These are phyloP conservation scores for Phrynocephalus versicolor DNA, from an alignment of 2,113 vertebrate genomes.

Conservation along the genomic window DNA sequence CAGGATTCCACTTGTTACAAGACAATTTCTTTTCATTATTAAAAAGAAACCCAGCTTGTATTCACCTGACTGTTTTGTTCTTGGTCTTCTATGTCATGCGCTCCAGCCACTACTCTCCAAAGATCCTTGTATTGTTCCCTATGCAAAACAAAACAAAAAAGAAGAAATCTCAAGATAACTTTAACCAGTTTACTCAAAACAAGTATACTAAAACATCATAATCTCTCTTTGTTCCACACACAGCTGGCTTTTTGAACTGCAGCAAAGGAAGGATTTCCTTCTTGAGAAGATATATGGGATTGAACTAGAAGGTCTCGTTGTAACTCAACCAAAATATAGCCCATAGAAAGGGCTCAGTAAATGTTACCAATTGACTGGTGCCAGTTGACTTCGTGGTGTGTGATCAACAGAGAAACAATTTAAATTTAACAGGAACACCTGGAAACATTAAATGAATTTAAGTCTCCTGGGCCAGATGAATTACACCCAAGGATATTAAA, in stretches of 20 bases:
- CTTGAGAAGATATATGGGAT: background rate
- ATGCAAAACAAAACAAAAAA: background rate
- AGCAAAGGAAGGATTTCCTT: background rate
- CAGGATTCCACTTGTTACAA: no score
- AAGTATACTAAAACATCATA: background rate
- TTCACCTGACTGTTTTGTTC: conserved; percentile 58
- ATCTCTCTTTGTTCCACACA: background rate
- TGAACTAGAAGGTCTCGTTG: background rate
- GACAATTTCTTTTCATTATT: background rate
- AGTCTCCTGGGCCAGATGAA: no score
- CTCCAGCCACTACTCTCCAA: conserved; percentile 52
- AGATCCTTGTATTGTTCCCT: conserved; percentile 44
- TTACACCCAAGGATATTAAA: no score
- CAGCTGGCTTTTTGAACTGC: background rate
- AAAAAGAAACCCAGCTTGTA: background rate
- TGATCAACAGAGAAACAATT: background rate
- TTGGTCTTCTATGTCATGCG: conserved; percentile 50
- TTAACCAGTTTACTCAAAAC: background rate
- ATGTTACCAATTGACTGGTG: no score
- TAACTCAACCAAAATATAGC: no score
- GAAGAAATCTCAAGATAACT: background rate
- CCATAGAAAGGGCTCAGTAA: no score
- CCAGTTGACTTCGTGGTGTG: background rate
- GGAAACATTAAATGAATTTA: no score
- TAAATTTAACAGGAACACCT: no score